Conservation (phyloP, 2,888 invertebrate species). For the Agrotis exclamationis region DNA sequence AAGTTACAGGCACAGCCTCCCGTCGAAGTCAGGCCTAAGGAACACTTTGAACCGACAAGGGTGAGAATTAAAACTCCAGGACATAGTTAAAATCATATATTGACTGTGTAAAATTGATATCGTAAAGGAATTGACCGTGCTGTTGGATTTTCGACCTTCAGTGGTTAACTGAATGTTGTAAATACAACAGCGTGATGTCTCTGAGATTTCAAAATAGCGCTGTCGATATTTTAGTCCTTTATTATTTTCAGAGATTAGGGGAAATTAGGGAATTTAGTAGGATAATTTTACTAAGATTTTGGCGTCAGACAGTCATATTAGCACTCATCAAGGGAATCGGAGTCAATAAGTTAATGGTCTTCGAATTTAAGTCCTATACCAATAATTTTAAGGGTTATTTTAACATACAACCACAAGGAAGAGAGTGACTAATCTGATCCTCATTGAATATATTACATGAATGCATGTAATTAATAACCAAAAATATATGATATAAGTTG, state of each 20-base stretch:
- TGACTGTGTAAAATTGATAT: background rate
- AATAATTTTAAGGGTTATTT: slow-evolving; percentile 29
- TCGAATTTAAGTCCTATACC: slow-evolving; percentile 19
- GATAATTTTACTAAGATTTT: slow-evolving; percentile 6
- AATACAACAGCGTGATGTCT: background rate
- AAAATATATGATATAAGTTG: slow-evolving; percentile 19
- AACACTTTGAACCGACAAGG: slow-evolving; percentile 95
- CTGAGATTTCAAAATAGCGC: background rate
- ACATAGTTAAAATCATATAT: background rate
- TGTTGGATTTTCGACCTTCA: background rate
- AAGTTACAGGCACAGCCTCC: slow-evolving; percentile 95
- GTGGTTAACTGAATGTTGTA: background rate
- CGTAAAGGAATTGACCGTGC: background rate
- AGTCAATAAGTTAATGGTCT: background rate
- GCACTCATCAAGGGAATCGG: background rate
- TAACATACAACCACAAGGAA: slow-evolving; percentile 25
- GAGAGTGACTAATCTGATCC: slow-evolving; percentile 41
- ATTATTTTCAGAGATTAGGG: background rate
- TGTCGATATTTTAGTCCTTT: slow-evolving; percentile 3
- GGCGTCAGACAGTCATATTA: slow-evolving; percentile 1
- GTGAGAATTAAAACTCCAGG: slow-evolving; percentile 85
- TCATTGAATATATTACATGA: slow-evolving; percentile 48
- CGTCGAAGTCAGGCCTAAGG: slow-evolving; percentile 93
- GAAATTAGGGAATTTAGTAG: background rate
- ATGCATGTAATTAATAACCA: slow-evolving; percentile 37